Conservation (phyloP, 1,140 invertebrate species). For the Microvelia longipes region DNA sequence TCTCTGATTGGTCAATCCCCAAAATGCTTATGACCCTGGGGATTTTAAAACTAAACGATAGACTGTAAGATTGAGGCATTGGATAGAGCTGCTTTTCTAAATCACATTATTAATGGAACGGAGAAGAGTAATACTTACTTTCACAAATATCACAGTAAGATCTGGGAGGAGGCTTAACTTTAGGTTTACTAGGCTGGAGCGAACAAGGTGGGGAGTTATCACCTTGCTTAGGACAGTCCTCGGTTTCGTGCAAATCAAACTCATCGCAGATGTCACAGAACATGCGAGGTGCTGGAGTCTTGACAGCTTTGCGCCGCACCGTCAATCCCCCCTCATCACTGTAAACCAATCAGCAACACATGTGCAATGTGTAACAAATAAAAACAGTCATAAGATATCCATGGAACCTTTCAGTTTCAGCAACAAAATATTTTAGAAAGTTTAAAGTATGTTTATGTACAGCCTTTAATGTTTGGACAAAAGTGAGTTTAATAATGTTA, state of each 20-base stretch:
- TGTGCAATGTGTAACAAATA: not conserved
- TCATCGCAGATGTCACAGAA: slow-evolving; percentile 96
- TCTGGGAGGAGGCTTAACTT: slow-evolving; percentile 35
- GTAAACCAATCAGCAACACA: slow-evolving; percentile 3
- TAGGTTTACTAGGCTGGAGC: slow-evolving; percentile 28
- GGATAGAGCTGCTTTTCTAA: no score
- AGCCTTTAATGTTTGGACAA: no score
- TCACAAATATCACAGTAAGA: slow-evolving; percentile 88
- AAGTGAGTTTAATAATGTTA: no score
- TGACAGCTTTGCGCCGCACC: slow-evolving; percentile 21
- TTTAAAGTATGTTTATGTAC: no score
- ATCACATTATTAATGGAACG: no score
- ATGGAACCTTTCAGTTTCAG: slow-evolving; percentile 9
- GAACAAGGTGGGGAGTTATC: slow-evolving; percentile 35
- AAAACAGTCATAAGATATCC: not conserved
- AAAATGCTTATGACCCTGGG: no score
- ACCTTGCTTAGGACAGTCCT: slow-evolving; percentile 83
- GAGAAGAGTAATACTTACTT: slow-evolving; percentile 38
- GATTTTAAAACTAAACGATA: no score
- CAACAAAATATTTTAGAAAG: no score
- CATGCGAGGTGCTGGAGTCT: slow-evolving; percentile 47
- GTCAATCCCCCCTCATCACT: slow-evolving; percentile 25
- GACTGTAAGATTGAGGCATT: no score
- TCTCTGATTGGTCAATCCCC: no score
- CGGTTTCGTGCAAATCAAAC: slow-evolving; percentile 92